Conservation (phyloP, 2,888 invertebrate genomes). For the Choristoneura rosaceana region DNA sequence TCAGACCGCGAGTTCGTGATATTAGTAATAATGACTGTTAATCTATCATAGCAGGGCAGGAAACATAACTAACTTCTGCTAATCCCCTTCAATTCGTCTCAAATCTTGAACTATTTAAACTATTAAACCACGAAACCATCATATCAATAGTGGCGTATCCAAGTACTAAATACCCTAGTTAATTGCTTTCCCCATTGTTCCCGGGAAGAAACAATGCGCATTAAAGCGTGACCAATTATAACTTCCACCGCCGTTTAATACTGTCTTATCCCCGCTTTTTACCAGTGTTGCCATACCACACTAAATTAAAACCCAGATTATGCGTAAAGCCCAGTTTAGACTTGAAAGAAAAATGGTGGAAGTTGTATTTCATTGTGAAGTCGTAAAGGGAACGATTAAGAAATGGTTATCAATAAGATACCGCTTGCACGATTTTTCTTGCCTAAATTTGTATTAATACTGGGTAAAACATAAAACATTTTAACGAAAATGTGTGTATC, state of each 20-base stretch:
- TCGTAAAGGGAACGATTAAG: too few relatives aligned
- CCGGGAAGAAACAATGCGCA: slow-evolving; percentile 36
- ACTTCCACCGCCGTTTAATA: slow-evolving; percentile 38
- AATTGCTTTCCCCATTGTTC: slow-evolving; percentile 29
- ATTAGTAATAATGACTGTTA: neutral
- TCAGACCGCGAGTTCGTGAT: too few relatives aligned
- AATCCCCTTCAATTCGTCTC: neutral
- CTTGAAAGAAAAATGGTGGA: too few relatives aligned
- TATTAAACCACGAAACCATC: neutral
- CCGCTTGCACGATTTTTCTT: too few relatives aligned
- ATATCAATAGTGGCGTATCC: slow-evolving; percentile 5
- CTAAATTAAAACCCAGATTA: too few relatives aligned
- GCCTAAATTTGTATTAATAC: too few relatives aligned
- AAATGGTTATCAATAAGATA: too few relatives aligned
- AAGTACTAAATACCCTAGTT: slow-evolving; percentile 23
- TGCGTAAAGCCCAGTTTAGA: too few relatives aligned
- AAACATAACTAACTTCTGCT: neutral
- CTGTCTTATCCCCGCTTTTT: slow-evolving; percentile 32
- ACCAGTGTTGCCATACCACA: slow-evolving; percentile 7
- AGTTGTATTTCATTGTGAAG: too few relatives aligned
- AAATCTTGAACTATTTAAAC: slow-evolving; percentile 1
- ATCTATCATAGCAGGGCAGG: neutral
- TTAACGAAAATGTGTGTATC: too few relatives aligned
- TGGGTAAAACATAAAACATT: too few relatives aligned
- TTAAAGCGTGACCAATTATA: slow-evolving; percentile 40